phyloP scores from a whole-genome alignment of 2,113 vertebrate species.

The Albula goreensis region DNA sequence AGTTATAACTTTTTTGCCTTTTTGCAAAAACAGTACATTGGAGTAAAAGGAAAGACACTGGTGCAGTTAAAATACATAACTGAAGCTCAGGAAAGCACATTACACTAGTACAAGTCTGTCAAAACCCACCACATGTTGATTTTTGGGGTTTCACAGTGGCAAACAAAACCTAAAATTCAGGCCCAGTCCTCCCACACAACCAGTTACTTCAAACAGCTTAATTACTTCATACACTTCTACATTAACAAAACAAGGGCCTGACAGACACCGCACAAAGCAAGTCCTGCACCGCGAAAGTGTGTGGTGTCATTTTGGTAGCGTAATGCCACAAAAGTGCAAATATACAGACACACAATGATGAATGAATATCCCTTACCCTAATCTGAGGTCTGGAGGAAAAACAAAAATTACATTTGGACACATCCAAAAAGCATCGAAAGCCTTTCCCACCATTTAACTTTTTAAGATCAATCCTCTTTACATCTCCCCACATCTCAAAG shows the following conservation, averaged over 20 bases:
- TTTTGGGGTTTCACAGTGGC: background rate
- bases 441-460: conserved; percentile 44
- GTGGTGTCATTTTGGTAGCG: conserved; percentile 14
- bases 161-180: background rate
- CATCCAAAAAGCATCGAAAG: conserved; percentile 39
- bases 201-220: conserved; percentile 7
- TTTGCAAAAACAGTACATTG: background rate
- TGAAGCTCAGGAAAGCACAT: background rate
- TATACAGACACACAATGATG: conserved; percentile 6
- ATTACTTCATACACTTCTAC: conserved; percentile 26
- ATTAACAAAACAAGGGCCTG: background rate
- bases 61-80: background rate
- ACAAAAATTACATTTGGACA: conserved; percentile 13
- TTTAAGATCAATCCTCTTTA: conserved; percentile 32
- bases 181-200: background rate
- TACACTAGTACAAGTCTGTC: background rate
- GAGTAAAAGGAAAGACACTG: conserved; percentile 10
- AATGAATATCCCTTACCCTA: conserved; percentile 10
- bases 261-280: conserved; percentile 6
- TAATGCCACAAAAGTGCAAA: conserved; percentile 17
- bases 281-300: conserved; percentile 3
- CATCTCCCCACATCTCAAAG: conserved; percentile 5
- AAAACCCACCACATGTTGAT: background rate
- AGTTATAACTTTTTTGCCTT: background rate
- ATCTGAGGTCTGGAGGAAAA: conserved; percentile 6